Conservation (phyloP, 1,140 invertebrate genomes). For the Vanessa atalanta region DNA sequence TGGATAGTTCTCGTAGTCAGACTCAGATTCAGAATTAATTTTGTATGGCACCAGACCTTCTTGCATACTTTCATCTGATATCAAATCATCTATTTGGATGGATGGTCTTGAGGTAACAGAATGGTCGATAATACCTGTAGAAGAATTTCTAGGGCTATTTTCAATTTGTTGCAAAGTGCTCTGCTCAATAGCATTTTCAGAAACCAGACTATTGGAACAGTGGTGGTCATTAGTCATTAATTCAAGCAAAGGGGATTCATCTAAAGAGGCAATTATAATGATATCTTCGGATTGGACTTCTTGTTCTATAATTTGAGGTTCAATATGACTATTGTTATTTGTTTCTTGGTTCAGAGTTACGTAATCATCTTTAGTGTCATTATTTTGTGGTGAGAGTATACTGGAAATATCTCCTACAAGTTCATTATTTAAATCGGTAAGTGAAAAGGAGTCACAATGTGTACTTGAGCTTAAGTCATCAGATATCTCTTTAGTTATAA, state of each 20-base stretch:
- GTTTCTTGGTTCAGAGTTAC: no score
- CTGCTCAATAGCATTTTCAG: conserved; percentile 5
- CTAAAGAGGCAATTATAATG: conserved; percentile 3
- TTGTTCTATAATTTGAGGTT: conserved; percentile 3
- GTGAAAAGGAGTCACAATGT: no score
- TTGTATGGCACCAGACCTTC: conserved; percentile 3
- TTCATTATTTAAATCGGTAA: no score
- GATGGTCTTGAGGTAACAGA: conserved; percentile 1
- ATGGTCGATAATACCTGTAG: conserved; percentile 3
- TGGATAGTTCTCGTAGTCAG: conserved; percentile 2
- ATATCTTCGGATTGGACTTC: conserved; percentile 5
- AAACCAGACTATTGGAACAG: conserved; percentile 3
- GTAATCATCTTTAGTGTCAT: no score
- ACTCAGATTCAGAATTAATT: conserved; percentile 6
- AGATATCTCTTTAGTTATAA: conserved; percentile 1
- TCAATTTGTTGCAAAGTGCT: conserved; percentile 5
- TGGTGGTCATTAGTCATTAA: conserved; percentile 5
- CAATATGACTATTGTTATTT: no score
- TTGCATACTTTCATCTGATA: conserved; percentile 4
- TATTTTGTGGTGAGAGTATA: no score
- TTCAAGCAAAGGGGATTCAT: conserved; percentile 3
- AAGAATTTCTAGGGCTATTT: conserved; percentile 5
- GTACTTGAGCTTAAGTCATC: no score
- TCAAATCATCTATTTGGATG: conserved; percentile 6
- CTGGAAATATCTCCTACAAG: no score